Evolutionary conservation across 1,140 invertebrate species (phyloP).

Genomic region (Drosophila kepulauana): DNA sequence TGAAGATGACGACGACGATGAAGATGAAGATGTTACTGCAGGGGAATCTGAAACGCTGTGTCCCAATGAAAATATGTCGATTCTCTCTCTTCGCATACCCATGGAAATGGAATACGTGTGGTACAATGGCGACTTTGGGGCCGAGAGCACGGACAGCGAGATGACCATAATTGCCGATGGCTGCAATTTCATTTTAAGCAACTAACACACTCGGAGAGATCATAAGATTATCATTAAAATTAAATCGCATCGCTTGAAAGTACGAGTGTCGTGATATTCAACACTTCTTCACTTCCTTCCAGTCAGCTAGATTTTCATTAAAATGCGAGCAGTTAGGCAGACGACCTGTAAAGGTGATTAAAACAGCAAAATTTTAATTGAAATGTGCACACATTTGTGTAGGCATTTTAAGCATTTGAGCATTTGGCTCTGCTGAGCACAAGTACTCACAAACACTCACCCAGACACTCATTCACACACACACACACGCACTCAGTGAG

Average conservation of each 20-base stretch:
- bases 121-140: slow-evolving; percentile 42
- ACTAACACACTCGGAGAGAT: background rate
- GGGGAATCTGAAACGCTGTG: background rate
- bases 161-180: slow-evolving; percentile 59
- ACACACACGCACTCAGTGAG: slow-evolving; percentile 20
- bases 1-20: background rate
- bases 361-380: slow-evolving; percentile 77
- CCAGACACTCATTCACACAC: slow-evolving; percentile 4
- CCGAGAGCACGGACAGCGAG: slow-evolving; percentile 59
- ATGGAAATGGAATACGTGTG: slow-evolving; percentile 56
- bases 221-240: slow-evolving; percentile 35
- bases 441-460: slow-evolving; percentile 11
- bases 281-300: background rate
- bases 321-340: background rate
- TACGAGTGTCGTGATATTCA: background rate
- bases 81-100: slow-evolving; percentile 49
- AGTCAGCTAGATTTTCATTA: background rate
- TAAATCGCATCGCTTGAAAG: slow-evolving; percentile 40
- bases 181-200: slow-evolving; percentile 21
- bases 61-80: slow-evolving; percentile 11
- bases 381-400: slow-evolving; percentile 67
- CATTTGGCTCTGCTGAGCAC: slow-evolving; percentile 40
- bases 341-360: slow-evolving; percentile 72
- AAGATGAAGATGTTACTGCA: background rate
- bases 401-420: slow-evolving; percentile 59